Evolutionary conservation across 2,888 invertebrate genomes (phyloP).

Genomic region (Escarpia spicata): DNA sequence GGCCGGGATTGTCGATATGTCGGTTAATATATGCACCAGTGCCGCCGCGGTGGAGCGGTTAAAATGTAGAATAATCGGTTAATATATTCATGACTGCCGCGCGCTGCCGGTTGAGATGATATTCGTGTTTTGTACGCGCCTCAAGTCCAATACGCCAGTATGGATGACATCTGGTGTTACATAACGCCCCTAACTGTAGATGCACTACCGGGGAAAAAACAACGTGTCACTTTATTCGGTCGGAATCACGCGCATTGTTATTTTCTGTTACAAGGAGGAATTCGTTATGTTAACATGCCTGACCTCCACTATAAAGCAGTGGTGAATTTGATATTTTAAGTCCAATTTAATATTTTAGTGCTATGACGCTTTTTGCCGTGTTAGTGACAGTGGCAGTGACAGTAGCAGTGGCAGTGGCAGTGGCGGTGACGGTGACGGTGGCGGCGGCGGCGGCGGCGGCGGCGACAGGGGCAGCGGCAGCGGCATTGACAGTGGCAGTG

Average conservation of each 20-base stretch:
- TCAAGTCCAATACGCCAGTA: neutral
- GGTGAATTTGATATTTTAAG: too few relatives aligned
- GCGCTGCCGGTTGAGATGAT: too few relatives aligned
- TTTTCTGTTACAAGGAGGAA: neutral
- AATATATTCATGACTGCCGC: neutral
- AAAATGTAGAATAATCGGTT: neutral
- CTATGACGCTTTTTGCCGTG: neutral
- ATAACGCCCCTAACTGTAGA: neutral
- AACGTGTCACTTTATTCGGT: neutral
- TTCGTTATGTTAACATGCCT: too few relatives aligned
- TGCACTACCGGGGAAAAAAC: neutral
- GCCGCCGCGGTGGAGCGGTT: neutral
- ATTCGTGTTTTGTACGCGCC: neutral
- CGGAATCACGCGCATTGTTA: neutral
- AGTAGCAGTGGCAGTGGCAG: too few relatives aligned
- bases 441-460: too few relatives aligned
- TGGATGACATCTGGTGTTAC: neutral
- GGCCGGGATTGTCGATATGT: neutral
- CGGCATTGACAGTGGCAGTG: too few relatives aligned
- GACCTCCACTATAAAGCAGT: too few relatives aligned
- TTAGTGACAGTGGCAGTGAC: neutral
- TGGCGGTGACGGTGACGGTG: too few relatives aligned
- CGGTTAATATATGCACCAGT: neutral
- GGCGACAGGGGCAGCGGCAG: too few relatives aligned
- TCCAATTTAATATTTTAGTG: too few relatives aligned